Evolutionary conservation across 2,888 invertebrate genomes (phyloP).

Genomic region (Cryptops parisi): DNA sequence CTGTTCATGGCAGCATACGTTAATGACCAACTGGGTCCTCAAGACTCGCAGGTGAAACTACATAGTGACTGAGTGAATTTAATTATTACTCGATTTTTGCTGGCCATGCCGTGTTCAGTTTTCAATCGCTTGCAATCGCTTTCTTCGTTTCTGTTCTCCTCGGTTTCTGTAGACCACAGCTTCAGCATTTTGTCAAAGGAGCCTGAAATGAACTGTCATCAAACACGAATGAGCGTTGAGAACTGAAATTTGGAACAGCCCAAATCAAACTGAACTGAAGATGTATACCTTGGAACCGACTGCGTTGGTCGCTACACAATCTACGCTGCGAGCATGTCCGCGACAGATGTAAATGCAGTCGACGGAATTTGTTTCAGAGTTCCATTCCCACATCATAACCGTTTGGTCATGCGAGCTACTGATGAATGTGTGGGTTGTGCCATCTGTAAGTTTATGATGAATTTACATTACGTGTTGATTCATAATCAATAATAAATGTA

Average conservation of each 20-base stretch:
- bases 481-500: too few species aligned
- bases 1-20: too few species aligned
- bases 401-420: conserved; percentile 81
- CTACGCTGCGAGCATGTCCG: conserved; percentile 85
- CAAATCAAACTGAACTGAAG: too few species aligned
- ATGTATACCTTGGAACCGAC: conserved; percentile 36
- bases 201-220: conserved; percentile 54
- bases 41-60: too few species aligned
- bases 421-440: conserved; percentile 27
- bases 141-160: conserved; percentile 23
- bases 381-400: conserved; percentile 79
- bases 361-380: conserved; percentile 52
- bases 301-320: conserved; percentile 64
- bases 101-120: conserved; percentile 19
- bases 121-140: conserved; percentile 25
- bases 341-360: conserved; percentile 66
- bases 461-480: too few species aligned
- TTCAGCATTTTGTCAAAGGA: conserved; percentile 87
- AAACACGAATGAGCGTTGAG: too few species aligned
- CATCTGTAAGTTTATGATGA: too few species aligned
- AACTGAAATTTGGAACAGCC: too few species aligned
- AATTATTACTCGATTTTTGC: conserved; percentile 20
- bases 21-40: too few species aligned
- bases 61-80: too few species aligned
- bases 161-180: conserved; percentile 55